Evolutionary conservation across 92 coral and sea anemone genomes (phyloP).

Genomic region (Parazoanthus darwini): DNA sequence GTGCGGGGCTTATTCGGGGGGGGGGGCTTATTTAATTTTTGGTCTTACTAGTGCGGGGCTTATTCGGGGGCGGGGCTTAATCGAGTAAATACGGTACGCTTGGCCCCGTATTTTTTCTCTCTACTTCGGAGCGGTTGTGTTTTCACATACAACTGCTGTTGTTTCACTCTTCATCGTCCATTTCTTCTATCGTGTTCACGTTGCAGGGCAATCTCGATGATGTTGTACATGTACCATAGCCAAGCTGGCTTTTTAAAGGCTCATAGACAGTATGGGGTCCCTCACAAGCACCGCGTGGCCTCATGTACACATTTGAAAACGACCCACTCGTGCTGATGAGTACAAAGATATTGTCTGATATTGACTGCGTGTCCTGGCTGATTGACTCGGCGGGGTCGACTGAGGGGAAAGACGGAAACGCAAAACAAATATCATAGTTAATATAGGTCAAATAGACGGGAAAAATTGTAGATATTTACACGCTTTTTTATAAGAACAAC

Average conservation of each 20-base stretch:
- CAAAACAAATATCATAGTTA: neutral
- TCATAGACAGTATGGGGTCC: slow-evolving; percentile 24
- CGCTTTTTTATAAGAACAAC: no score
- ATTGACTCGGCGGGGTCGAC: neutral
- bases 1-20: no score
- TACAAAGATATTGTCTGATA: slow-evolving; percentile 23
- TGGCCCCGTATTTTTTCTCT: neutral
- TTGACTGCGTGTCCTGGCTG: neutral
- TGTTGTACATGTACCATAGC: slow-evolving; percentile 15
- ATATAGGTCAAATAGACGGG: neutral
- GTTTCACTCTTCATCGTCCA: neutral
- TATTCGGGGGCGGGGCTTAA: no score
- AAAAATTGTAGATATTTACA: no score
- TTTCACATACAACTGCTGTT: neutral
- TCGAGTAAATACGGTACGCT: neutral
- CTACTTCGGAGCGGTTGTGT: neutral
- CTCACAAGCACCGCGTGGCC: neutral
- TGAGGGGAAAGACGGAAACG: neutral
- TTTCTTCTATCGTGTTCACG: neutral
- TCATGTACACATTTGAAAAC: slow-evolving; percentile 26
- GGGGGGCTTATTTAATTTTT: no score
- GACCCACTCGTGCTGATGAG: slow-evolving; percentile 29
- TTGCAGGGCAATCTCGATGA: neutral
- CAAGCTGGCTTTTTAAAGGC: slow-evolving; percentile 23
- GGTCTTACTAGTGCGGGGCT: no score